Evolutionary conservation across 1,140 invertebrate species (phyloP), one percentile per base, ranked within the genome.

Genomic region (Proales similis): DNA sequence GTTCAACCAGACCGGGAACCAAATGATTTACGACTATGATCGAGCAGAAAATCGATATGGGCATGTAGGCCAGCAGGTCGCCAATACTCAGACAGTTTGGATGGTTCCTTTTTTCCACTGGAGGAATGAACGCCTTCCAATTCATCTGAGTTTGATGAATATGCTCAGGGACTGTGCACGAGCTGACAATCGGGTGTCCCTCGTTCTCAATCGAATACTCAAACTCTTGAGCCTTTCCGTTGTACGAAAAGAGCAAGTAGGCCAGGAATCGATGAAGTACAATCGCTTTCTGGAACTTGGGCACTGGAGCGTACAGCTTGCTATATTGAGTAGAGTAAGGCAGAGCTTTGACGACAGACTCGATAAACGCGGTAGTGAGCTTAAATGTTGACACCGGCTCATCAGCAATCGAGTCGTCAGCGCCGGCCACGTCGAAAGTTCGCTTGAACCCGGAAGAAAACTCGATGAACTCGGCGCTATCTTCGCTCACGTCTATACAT

Each of bases 261-360:
- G 17, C 7, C 4, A 57, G 20, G 26, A 57, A 57, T 14, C 51
- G 51, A 42, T 57, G 51, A 0, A 57, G 51, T 14, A 57, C 45
- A 26, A 57, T 57, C 12, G 51, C 51, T 27, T 57, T 57, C 22
- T 57, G 51, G 45, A 57, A 57, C 45, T 57, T 57, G 12, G 51
- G 51, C 4, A 57, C 51, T 17, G 45, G 33, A 12, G 51, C 51
- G 30, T 57, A 57, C 32, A 27, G 39, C 30, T 42, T 57, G 0
- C 36, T 42, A 17, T 42, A 42, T 29, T 26, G 14, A 7, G 51
- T 39, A 11, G 51, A 57, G 45, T 42, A 57, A 17, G 39, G 3
- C 19, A 57, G n/a, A 2, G 27, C 32, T n/a, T 42, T 27, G 20
- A 57, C 51, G 1, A 42, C 22, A 42, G 51, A 20, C 11, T 57